Evolutionary conservation across 1,140 invertebrate genomes (phyloP).

Genomic region (Orussus abietinus): DNA sequence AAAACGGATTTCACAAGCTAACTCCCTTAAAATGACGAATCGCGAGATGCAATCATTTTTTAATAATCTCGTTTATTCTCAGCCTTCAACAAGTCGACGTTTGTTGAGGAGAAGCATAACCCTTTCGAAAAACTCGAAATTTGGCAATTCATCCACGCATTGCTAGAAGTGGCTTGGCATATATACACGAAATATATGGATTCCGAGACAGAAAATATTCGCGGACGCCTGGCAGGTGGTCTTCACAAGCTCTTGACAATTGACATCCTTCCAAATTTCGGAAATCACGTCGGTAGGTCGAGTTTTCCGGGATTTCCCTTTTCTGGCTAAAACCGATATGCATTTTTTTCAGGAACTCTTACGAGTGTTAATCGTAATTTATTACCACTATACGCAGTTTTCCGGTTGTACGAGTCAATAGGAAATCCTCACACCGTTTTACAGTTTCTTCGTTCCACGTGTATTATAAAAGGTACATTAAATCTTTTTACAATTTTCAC

Average conservation of each 20-base stretch:
- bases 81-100: conserved; percentile 26
- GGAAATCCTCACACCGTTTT: conserved; percentile 52
- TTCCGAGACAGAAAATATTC: conserved; percentile 17
- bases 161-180: conserved; percentile 52
- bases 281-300: conserved; percentile 42
- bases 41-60: no score
- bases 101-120: conserved; percentile 45
- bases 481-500: not conserved
- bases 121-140: conserved; percentile 60
- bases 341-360: conserved; percentile 36
- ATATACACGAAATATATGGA: conserved; percentile 45
- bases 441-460: conserved; percentile 40
- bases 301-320: not conserved
- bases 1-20: no score
- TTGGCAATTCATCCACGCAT: conserved; percentile 58
- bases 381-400: conserved; percentile 50
- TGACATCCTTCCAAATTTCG: conserved; percentile 44
- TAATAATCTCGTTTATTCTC: no score
- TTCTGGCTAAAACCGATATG: not conserved
- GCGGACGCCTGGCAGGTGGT: conserved; percentile 45
- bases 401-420: conserved; percentile 48
- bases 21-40: no score
- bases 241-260: conserved; percentile 53
- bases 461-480: conserved; percentile 20
- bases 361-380: conserved; percentile 43